These are phyloP conservation scores for Cephalophus harveyi DNA, from an alignment of 2,113 vertebrate species.

Conservation along the genomic window DNA sequence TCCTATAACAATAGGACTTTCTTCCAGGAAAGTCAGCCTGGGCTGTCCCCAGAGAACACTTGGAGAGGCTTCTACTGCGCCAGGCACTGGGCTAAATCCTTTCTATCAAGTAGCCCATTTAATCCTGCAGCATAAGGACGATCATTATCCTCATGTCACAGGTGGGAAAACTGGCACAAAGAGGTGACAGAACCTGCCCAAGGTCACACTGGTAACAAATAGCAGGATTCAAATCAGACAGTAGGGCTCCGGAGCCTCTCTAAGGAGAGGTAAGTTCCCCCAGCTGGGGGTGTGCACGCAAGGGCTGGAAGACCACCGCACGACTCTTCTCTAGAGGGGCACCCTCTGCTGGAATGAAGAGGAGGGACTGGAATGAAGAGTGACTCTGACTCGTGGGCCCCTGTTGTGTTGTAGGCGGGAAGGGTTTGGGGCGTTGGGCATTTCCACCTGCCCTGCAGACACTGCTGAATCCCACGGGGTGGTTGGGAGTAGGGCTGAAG, in stretches of 20 bases:
- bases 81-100: neutral
- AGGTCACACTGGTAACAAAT: neutral
- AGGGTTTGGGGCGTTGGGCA: neutral
- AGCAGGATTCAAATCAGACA: neutral
- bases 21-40: neutral
- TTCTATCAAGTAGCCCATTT: neutral
- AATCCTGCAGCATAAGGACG: neutral
- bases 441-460: neutral
- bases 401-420: neutral
- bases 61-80: neutral
- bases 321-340: neutral
- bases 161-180: neutral
- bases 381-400: neutral
- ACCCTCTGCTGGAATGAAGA: neutral
- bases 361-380: neutral
- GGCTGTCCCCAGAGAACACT: neutral
- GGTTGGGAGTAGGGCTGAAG: neutral
- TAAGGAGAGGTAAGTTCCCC: neutral
- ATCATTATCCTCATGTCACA: neutral
- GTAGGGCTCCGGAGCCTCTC: neutral
- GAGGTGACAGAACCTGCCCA: neutral
- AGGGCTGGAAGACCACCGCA: neutral
- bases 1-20: neutral
- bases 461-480: neutral
- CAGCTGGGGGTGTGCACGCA: fast-evolving